Conservation (phyloP, 2,113 vertebrate species). For the Chitala chitala region DNA sequence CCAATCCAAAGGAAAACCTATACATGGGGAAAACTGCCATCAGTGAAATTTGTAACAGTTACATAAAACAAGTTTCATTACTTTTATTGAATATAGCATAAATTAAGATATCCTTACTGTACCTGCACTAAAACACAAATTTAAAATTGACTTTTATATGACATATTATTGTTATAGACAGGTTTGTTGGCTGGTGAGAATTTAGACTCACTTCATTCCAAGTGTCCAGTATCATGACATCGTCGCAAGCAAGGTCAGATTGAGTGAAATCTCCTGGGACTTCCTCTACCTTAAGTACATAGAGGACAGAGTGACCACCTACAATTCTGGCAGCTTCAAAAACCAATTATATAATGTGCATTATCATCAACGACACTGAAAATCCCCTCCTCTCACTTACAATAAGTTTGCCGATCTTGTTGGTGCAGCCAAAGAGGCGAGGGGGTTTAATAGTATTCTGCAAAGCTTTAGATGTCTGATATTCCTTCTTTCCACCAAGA, state of each 20-base stretch:
- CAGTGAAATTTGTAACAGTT: no score
- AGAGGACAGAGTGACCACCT: not conserved
- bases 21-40: not conserved
- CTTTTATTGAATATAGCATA: no score
- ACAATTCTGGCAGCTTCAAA: no score
- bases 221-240: constrained; percentile 66
- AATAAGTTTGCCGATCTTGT: constrained; percentile 61
- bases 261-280: constrained; percentile 60
- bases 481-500: constrained; percentile 59
- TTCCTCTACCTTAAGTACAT: constrained; percentile 53
- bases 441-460: constrained; percentile 40
- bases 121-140: no score
- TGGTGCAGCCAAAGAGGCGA: constrained; percentile 63
- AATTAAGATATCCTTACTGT: no score
- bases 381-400: constrained; percentile 46
- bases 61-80: no score
- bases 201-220: constrained; percentile 49
- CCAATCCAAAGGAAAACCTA: constrained; percentile 63
- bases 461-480: constrained; percentile 58
- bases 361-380: no score
- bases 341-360: no score
- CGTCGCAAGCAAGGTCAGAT: constrained; percentile 59
- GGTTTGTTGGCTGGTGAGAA: no score
- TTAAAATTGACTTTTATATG: no score
- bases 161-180: no score